Evolutionary conservation across 2,113 vertebrate genomes (phyloP), one percentile per base, ranked within the genome.

Genomic region (Chitala chitala): DNA sequence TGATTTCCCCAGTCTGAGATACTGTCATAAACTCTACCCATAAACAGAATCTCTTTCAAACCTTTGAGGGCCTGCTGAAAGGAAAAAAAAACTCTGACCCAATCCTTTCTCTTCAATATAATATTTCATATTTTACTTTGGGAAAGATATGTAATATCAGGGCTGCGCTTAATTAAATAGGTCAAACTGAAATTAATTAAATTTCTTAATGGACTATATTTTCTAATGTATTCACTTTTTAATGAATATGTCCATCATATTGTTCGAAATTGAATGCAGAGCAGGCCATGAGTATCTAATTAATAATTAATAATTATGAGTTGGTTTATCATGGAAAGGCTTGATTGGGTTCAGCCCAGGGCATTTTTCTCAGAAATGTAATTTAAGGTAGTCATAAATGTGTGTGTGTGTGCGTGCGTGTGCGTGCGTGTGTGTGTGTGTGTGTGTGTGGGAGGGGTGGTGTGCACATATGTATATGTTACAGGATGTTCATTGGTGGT

Each of bases 191-290:
- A 73, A 63, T 73, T 61, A 73, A 73, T 73, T 73, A 51, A 73
- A 73, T 64, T 73, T 31, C 72, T 73, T 64, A 61, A 73, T 73
- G 72, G 29, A 51, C 58, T 61, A 73, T 51, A 73, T 73, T 73
- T 73, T 29, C 44, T 73, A 73, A 73, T 73, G 58, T 63, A 73
- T 73, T 73, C 72, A 73, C 72, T 64, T 73, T 69, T 73, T 73
- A 73, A 73, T 73, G 72, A 61, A 73, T 73, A 73, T 73, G 72
- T 73, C 72, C 72, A 73, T 73, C 72, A 73, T 73, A 73, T 73
- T 64, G 42, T 69, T 69, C 46, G 46, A 50, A 69, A 51, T 53
- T 69, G 68, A 69, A 69, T 69, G 68, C 68, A 33, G 44, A 53
- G 29, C 46, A 33, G 68, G 68, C 68, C 48, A 51, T 15, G 20